Evolutionary conservation across 2,113 vertebrate genomes (phyloP), one percentile per base, ranked within the genome.

Genomic region (Sebastes fasciatus): DNA sequence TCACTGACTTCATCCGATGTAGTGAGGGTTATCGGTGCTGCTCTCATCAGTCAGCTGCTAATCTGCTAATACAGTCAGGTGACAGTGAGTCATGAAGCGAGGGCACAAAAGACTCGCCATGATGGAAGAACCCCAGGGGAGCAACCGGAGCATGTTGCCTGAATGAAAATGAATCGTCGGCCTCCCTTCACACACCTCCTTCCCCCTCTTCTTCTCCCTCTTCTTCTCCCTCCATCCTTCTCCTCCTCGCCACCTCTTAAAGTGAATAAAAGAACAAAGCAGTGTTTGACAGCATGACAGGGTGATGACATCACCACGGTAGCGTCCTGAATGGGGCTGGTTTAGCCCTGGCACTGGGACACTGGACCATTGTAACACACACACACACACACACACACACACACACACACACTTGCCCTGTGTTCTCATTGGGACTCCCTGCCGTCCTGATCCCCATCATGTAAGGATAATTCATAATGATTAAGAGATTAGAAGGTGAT

Each of bases 231-330:
- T 45, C 12, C 23, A 0, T 64, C 17, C 51, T 48, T 5, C 76
- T 52, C 55, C 34, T 45, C 8, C 1, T 26, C 49, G 19, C 34
- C 34, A 34, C 34, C 34, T 34, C 69, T 54, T 54, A 66, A 43
- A 52, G 55, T 51, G 74, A 62, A 68, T 6, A 46, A 70, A 54
- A 66, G 40, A 77, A 89, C 82, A 89, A 88, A 88, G 81, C 64
- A 5, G 40, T 3, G 52, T 45, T 73, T 86, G 60, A 79, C 74
- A 74, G 79, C 57, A 62, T 82, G 77, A 83, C 80, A 79, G 48
- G 26, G 60, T 45, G 49, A 82, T 91, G 90, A 87, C 86, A 88
- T 87, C 90, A 90, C 79, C 77, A 12, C 16, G 0, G 62, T n/a
- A 74, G 52, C 4, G n/a, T 74, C 74, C 58, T 76, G 62, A 86